These are phyloP conservation scores for Clytia hemisphaerica DNA, from an alignment of 30 jellyfish, hydroid and myxozoan genomes.

Conservation along the genomic window DNA sequence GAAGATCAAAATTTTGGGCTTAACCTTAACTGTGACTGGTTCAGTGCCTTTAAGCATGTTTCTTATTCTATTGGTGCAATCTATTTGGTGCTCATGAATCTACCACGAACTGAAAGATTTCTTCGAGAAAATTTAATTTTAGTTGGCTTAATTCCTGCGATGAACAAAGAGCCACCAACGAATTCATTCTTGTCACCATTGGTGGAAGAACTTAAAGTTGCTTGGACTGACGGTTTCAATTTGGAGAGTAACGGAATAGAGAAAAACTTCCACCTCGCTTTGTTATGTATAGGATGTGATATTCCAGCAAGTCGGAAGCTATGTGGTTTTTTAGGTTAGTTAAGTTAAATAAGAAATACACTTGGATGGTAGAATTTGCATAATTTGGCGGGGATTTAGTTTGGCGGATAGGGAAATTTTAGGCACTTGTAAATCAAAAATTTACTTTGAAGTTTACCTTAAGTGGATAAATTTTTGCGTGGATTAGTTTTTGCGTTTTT, in stretches of 20 bases:
- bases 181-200: constrained; percentile 3
- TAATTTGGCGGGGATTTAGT: too few species aligned
- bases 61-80: constrained; percentile 3
- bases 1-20: neutral
- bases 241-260: neutral
- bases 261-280: neutral
- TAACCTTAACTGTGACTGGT: constrained; percentile 4
- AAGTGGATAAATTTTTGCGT: too few species aligned
- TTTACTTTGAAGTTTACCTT: too few species aligned
- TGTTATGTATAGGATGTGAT: constrained; percentile 21
- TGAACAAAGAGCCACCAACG: constrained; percentile 26
- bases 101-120: constrained; percentile 22
- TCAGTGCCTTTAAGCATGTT: constrained; percentile 1
- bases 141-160: constrained; percentile 11
- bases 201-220: constrained; percentile 7
- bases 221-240: constrained; percentile 14
- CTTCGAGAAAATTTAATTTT: neutral
- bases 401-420: too few species aligned
- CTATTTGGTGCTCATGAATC: constrained; percentile 6
- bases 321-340: constrained; percentile 31
- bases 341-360: too few species aligned
- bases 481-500: too few species aligned
- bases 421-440: too few species aligned
- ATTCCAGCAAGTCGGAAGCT: constrained; percentile 29
- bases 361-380: too few species aligned